Percentiles rank a stretch among this genome's conserved stretches.
phyloP scores from a whole-genome alignment of 2,888 invertebrate species.

The Helobdella robusta region DNA sequence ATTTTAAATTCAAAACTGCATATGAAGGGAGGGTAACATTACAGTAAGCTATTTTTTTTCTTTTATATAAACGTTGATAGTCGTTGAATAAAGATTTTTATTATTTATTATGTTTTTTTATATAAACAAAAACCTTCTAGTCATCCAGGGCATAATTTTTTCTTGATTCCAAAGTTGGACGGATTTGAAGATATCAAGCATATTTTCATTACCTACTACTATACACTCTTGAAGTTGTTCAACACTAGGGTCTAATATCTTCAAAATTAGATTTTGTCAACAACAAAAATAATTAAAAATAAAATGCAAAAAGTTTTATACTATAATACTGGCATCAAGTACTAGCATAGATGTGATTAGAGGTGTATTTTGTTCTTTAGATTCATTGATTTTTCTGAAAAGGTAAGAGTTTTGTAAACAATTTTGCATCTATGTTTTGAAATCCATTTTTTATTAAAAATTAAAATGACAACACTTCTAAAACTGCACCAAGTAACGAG shows the following conservation, averaged over 20 bases:
- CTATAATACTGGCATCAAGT: conserved; percentile 1
- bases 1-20: no score
- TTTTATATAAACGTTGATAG: no score
- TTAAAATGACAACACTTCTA: no score
- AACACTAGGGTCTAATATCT: conserved; percentile 66
- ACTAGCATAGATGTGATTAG: conserved; percentile 5
- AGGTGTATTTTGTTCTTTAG: background rate
- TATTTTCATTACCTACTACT: conserved; percentile 65
- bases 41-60: no score
- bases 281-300: background rate
- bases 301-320: background rate
- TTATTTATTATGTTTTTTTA: no score
- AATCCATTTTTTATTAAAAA: no score
- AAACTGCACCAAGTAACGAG: no score
- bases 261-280: background rate
- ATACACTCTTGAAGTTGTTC: conserved; percentile 82
- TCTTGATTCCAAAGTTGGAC: conserved; percentile 76
- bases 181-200: conserved; percentile 76
- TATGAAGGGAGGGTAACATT: no score
- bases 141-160: conserved; percentile 29
- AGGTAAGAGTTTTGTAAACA: no score
- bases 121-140: background rate
- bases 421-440: no score
- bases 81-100: no score
- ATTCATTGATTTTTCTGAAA: conserved; percentile 3